A percentile compares a stretch with the other conserved stretches of the same genome.
These are phyloP conservation scores for Caerostris darwini DNA, from an alignment of 1,140 invertebrate species.

Conservation along the genomic window DNA sequence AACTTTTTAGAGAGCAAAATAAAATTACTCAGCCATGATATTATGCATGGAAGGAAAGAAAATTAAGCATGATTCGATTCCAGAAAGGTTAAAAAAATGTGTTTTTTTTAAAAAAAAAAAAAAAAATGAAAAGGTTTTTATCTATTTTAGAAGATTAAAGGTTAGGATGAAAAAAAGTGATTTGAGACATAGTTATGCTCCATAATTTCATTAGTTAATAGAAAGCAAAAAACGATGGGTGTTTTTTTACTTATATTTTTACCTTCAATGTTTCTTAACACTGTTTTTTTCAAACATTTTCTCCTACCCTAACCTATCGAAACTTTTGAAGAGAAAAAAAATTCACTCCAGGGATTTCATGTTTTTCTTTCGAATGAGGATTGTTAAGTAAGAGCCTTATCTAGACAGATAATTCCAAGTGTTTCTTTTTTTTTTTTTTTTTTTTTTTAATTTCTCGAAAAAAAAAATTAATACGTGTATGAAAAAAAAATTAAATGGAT, in stretches of 20 bases:
- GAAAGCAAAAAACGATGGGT: neutral
- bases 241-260: neutral
- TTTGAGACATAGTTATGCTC: constrained; percentile 39
- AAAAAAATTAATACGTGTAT: too few relatives aligned
- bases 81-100: neutral
- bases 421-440: neutral
- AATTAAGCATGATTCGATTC: constrained; percentile 29
- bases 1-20: neutral
- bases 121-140: too few relatives aligned
- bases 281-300: neutral
- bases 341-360: neutral
- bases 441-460: neutral
- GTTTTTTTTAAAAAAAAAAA: neutral
- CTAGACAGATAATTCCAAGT: neutral
- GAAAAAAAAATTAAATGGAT: too few relatives aligned
- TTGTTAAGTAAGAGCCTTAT: neutral
- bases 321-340: neutral
- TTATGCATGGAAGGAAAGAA: constrained; percentile 7
- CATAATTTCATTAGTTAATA: constrained; percentile 51
- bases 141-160: constrained; percentile 30
- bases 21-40: constrained; percentile 13
- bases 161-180: neutral
- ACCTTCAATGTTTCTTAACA: neutral
- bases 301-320: neutral
- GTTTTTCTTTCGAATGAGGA: neutral